Base-by-base conservation (phyloP, 2,888 invertebrate species). In the Acanthopleura granulata region DNA sequence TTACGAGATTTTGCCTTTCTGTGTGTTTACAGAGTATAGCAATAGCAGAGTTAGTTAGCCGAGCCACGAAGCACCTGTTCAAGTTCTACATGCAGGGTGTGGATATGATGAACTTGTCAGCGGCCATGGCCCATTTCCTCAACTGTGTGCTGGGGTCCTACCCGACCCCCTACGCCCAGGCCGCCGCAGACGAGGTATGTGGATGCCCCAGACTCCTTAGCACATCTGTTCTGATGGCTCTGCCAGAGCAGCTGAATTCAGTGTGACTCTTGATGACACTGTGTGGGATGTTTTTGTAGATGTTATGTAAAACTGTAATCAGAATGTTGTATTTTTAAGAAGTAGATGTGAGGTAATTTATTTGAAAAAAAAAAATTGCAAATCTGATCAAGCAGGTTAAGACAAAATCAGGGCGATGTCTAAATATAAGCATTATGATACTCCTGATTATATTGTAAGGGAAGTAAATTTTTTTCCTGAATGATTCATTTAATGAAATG, bases 31-130 rank as follows among this genome's bases (percentile, higher is more conserved):
- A 97, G 92, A 94, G 94, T 80, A 97, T 99, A 86, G 95, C 96
- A 70, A 94, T 97, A 9, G 94, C 94, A n/a, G 99, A 99, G 90
- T 92, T 99, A 77, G 92, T 99, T 74, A 93, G 95, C 78, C 93
- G 99, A 62, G 94, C 96, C 61, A 95, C 96, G 50, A 99, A 99
- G 91, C 99, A 99, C 90, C 92, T 99, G 80, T 98, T 98, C 91
- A 96, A 96, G 62, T 92, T 93, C 0, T 97, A 97, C 89, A 93
- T 98, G 92, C 98, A 98, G 93, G 94, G 94, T 76, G 95, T 95
- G 74, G 98, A 98, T 90, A 93, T 96, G 88, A 96, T 97, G 95
- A 95, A 95, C 89, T 92, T 97, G 79, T 95, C 98, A 0, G 93
- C 95, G 0, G 97, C 96, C 0, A 95, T 97, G 74, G 95, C 97